These are phyloP conservation scores for Drosophila pandora DNA, from an alignment of 1,140 invertebrate genomes.

Conservation along the genomic window DNA sequence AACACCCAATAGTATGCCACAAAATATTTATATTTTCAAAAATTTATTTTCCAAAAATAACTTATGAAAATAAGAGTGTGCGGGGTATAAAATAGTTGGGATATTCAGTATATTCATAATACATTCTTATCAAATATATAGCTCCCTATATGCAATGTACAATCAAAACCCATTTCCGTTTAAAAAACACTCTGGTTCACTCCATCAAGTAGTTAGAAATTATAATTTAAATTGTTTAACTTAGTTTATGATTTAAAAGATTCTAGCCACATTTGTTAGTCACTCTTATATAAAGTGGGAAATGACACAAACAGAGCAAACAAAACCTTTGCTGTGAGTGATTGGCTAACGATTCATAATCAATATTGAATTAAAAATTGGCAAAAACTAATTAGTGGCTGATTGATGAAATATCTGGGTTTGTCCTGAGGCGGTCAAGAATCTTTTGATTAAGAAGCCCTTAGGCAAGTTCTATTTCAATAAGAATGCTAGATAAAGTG, in stretches of 20 bases:
- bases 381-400: not conserved
- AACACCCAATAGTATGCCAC: too few species aligned
- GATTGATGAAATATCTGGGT: not conserved
- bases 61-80: too few species aligned
- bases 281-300: not conserved
- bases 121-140: too few species aligned
- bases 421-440: not conserved
- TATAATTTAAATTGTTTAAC: not conserved
- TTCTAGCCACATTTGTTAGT: not conserved
- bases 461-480: not conserved
- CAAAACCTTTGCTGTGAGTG: not conserved
- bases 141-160: too few species aligned
- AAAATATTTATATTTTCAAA: too few species aligned
- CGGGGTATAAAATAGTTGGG: too few species aligned
- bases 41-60: too few species aligned
- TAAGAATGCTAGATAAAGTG: not conserved
- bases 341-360: conserved; percentile 1
- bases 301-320: not conserved
- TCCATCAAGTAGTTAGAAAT: not conserved
- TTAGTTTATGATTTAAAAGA: not conserved
- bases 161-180: too few species aligned
- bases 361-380: not conserved
- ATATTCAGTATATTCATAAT: too few species aligned
- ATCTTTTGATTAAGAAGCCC: not conserved
- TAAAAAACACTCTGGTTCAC: too few species aligned